Conservation (phyloP, 2,888 invertebrate genomes). For the Nematopogon swammerdamellus region DNA sequence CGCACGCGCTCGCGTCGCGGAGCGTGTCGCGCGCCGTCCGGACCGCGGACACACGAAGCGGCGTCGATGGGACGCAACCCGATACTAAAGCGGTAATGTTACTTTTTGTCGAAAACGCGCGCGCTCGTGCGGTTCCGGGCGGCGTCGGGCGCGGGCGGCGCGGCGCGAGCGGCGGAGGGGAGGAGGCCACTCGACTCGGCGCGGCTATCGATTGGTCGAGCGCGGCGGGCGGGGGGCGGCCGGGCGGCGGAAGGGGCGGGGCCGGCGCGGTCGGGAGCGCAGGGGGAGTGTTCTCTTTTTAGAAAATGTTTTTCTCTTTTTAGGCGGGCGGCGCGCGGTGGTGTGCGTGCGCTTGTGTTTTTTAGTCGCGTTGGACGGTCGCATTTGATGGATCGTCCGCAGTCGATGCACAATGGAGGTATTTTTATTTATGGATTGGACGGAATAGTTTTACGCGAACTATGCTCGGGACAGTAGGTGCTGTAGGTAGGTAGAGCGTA, state of each 20-base stretch:
- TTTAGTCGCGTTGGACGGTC: constrained; percentile 36
- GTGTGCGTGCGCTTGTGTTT: constrained; percentile 27
- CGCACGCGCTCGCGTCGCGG: constrained; percentile 28
- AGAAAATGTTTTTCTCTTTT: constrained; percentile 54
- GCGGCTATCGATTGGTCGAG: constrained; percentile 11
- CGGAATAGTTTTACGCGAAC: constrained; percentile 1
- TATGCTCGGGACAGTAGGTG: constrained; percentile 3
- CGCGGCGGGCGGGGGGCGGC: constrained; percentile 15
- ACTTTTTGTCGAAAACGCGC: constrained; percentile 52
- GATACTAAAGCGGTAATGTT: constrained; percentile 53
- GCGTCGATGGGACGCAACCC: constrained; percentile 55
- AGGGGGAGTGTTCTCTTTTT: constrained; percentile 52
- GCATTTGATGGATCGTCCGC: constrained; percentile 38
- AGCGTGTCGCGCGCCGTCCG: constrained; percentile 19
- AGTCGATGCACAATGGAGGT: constrained; percentile 24
- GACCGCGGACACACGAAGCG: constrained; percentile 40
- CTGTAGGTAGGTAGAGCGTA: constrained; percentile 1
- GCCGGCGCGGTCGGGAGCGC: constrained; percentile 27
- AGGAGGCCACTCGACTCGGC: constrained; percentile 7
- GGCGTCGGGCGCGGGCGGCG: constrained; percentile 22
- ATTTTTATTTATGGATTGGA: constrained; percentile 18
- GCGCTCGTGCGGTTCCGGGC: constrained; percentile 38
- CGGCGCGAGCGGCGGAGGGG: constrained; percentile 6
- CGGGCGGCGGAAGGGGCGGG: constrained; percentile 37
- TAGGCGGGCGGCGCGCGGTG: constrained; percentile 38